A percentile compares a stretch with the other conserved stretches of the same genome.
phyloP scores from a whole-genome alignment of 1,140 invertebrate genomes.

The Saccostrea echinata region DNA sequence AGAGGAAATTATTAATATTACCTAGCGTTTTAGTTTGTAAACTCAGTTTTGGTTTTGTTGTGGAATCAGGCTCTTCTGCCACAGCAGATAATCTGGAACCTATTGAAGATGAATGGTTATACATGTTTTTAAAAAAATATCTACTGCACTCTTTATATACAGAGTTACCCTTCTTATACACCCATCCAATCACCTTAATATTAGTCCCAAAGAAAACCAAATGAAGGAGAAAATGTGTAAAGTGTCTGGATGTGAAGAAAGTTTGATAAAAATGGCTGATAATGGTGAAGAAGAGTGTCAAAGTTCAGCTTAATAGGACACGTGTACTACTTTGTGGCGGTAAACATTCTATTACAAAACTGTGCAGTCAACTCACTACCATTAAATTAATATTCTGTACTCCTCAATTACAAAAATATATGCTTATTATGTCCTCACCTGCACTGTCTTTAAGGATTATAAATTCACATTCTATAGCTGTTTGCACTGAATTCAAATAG shows the following conservation, averaged over 20 bases:
- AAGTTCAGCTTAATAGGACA: neutral
- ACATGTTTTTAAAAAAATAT: neutral
- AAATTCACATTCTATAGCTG: no score
- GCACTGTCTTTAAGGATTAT: no score
- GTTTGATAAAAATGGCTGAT: slow-evolving; percentile 13
- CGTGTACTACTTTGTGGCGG: no score
- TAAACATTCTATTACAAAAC: no score
- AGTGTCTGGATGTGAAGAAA: neutral
- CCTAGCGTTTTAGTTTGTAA: slow-evolving; percentile 31
- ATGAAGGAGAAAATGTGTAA: neutral
- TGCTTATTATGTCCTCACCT: no score
- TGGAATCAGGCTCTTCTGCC: neutral
- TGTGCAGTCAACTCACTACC: no score
- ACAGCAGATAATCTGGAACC: slow-evolving; percentile 17
- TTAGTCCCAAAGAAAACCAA: slow-evolving; percentile 5
- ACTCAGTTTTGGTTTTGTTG: neutral
- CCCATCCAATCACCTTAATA: neutral
- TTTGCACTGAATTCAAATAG: no score
- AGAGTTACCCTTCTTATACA: neutral
- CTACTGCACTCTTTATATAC: neutral
- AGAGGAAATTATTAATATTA: neutral
- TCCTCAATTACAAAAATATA: no score
- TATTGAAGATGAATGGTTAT: neutral
- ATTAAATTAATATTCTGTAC: no score
- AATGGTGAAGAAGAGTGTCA: neutral